phyloP scores from a whole-genome alignment of 2,113 vertebrate genomes.

The Sterna hirundo region DNA sequence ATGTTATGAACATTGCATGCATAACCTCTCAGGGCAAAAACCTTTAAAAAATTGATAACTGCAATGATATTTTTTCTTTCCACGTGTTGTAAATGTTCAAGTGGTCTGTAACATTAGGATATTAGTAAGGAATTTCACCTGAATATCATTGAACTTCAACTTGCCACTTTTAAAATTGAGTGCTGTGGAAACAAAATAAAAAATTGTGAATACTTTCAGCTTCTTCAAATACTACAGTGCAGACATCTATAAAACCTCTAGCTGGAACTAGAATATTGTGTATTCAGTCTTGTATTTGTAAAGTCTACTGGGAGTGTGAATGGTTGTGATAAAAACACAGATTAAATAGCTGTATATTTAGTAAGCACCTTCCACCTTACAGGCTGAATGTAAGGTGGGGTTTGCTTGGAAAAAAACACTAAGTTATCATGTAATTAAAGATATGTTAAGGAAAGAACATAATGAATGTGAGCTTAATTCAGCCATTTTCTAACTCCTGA shows the following conservation, averaged over 20 bases:
- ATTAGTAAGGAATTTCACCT: background rate
- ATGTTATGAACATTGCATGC: background rate
- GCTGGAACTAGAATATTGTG: background rate
- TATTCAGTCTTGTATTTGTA: background rate
- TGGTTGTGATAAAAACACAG: background rate
- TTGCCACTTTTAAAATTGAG: background rate
- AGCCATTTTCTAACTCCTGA: background rate
- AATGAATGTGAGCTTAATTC: background rate
- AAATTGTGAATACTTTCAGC: background rate
- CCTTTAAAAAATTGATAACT: slow-evolving; percentile 11
- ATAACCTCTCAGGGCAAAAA: background rate
- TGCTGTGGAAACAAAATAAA: background rate
- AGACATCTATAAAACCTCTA: background rate
- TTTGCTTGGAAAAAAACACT: background rate
- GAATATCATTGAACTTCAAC: background rate
- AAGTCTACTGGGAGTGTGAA: background rate
- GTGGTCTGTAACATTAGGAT: background rate
- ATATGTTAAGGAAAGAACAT: background rate
- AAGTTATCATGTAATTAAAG: background rate
- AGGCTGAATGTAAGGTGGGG: background rate
- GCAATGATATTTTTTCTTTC: background rate
- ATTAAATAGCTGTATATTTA: background rate
- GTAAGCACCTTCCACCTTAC: background rate
- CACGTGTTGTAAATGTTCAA: background rate
- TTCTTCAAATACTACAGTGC: background rate